Conservation (phyloP, 2,113 vertebrate genomes). For the Spea bombifrons region DNA sequence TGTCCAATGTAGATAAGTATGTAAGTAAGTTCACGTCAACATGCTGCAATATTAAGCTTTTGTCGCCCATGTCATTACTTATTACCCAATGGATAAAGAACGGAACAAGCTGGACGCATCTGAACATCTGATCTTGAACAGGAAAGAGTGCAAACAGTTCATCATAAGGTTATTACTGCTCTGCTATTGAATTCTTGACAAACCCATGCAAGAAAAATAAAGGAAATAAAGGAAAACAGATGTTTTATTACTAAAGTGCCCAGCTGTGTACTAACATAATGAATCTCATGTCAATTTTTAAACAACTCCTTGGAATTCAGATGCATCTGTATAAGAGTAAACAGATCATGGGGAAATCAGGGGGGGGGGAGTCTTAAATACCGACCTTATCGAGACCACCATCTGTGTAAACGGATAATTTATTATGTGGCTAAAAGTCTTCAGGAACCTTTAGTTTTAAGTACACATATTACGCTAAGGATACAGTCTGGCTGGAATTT, state of each 20-base stretch:
- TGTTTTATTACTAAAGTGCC: slow-evolving; percentile 66
- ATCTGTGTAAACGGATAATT: slow-evolving; percentile 60
- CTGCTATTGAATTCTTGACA: background rate
- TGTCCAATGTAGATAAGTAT: background rate
- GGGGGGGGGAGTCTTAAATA: slow-evolving; percentile 51
- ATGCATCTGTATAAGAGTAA: slow-evolving; percentile 60
- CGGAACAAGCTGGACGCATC: background rate
- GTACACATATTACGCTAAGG: no score
- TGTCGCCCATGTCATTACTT: background rate
- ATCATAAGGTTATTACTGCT: background rate
- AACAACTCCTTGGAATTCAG: slow-evolving; percentile 73
- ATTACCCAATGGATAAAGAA: background rate
- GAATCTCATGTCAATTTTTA: slow-evolving; percentile 68
- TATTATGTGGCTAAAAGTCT: slow-evolving; percentile 57
- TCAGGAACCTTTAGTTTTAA: no score
- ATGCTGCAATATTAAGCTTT: background rate
- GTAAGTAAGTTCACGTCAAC: background rate
- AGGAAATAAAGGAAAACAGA: slow-evolving; percentile 57
- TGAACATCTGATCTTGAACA: background rate
- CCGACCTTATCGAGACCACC: slow-evolving; percentile 57
- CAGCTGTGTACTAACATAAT: slow-evolving; percentile 75
- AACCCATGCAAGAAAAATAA: background rate
- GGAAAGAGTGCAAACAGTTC: background rate
- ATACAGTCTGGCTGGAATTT: no score
- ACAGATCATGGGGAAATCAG: slow-evolving; percentile 61